phyloP scores from a whole-genome alignment of 2,888 invertebrate genomes.

The Pharmacophagus antenor region DNA sequence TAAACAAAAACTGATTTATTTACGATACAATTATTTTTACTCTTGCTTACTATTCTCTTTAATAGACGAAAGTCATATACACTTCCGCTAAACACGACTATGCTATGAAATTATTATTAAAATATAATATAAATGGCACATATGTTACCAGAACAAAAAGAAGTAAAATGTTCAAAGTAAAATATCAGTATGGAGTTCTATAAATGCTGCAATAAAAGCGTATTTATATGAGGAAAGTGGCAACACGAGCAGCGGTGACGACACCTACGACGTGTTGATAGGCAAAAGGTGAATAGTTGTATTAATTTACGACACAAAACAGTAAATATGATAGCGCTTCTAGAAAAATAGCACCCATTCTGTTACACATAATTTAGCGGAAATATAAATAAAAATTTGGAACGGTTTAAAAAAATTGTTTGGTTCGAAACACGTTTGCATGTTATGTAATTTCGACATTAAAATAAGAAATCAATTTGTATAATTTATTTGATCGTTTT shows the following conservation, averaged over 20 bases:
- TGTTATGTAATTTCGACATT: slow-evolving; percentile 8
- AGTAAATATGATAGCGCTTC: slow-evolving; percentile 60
- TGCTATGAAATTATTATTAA: background rate
- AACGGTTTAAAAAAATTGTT: background rate
- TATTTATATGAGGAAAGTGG: slow-evolving; percentile 62
- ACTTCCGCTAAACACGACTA: no score
- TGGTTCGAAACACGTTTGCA: background rate
- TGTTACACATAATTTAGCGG: slow-evolving; percentile 20
- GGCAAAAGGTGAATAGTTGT: slow-evolving; percentile 54
- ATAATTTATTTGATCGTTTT: slow-evolving; percentile 3
- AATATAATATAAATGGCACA: background rate
- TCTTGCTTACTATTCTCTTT: no score
- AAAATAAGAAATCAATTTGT: background rate
- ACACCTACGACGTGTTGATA: slow-evolving; percentile 58
- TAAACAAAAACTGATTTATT: no score
- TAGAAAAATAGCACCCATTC: slow-evolving; percentile 51
- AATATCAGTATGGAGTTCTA: slow-evolving; percentile 38
- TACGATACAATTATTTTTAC: no score
- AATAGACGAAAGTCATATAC: no score
- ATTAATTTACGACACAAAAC: slow-evolving; percentile 58
- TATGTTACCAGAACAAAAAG: background rate
- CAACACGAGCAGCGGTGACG: slow-evolving; percentile 40
- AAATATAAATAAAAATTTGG: slow-evolving; percentile 28
- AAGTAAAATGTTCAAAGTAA: slow-evolving; percentile 4
- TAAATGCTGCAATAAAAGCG: slow-evolving; percentile 47